Conservation (phyloP, 53 echinoderm and acorn worm genomes). For the Holothuria leucospilota region DNA sequence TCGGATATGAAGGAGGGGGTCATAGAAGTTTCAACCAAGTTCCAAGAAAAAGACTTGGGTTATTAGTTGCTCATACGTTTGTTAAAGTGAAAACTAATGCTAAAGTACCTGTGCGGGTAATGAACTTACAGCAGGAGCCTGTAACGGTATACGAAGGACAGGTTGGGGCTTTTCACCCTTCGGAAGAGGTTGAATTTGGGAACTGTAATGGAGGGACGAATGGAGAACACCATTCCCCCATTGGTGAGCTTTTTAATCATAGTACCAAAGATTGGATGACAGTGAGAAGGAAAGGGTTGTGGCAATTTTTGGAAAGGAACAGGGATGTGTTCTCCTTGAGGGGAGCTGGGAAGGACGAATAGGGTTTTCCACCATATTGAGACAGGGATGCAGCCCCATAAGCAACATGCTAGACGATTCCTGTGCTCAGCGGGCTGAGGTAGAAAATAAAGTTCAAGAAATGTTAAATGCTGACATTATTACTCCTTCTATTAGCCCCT, state of each 20-base stretch:
- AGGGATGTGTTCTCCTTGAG: conserved; percentile 2
- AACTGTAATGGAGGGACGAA: background rate
- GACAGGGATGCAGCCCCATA: conserved; percentile 1
- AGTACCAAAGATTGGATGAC: background rate
- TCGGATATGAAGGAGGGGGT: background rate
- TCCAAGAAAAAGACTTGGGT: background rate
- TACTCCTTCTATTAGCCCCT: background rate
- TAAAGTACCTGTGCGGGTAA: conserved; percentile 8
- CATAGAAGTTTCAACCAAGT: background rate
- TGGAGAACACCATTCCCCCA: background rate
- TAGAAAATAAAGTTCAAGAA: background rate
- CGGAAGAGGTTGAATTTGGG: background rate
- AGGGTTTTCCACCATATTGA: conserved; percentile 19
- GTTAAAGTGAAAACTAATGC: background rate
- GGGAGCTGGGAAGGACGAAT: conserved; percentile 11
- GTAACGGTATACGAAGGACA: background rate
- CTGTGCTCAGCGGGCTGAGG: conserved; percentile 2
- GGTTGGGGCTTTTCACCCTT: conserved; percentile 7
- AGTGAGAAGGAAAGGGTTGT: background rate
- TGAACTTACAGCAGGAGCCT: background rate
- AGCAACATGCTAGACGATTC: background rate
- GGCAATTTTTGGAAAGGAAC: background rate
- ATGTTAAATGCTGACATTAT: conserved; percentile 11
- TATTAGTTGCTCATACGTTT: conserved; percentile 5
- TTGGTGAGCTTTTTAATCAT: background rate